phyloP scores from a whole-genome alignment of 2,888 invertebrate genomes.

The Molorchus minor region DNA sequence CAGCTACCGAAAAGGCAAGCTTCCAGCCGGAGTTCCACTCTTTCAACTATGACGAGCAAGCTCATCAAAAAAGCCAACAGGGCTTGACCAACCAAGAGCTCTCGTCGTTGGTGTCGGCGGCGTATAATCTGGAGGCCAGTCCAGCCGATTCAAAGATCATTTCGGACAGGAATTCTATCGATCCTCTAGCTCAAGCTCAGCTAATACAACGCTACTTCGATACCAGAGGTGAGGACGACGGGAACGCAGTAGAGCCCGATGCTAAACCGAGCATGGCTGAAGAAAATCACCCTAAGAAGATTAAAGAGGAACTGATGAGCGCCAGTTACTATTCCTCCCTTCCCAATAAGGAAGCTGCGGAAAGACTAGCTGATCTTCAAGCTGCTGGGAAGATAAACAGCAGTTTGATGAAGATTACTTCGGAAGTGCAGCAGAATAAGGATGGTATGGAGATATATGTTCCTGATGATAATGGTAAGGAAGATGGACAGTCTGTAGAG shows the following conservation, averaged over 20 bases:
- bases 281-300: constrained; percentile 20
- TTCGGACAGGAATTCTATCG: constrained; percentile 29
- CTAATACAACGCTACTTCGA: constrained; percentile 54
- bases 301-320: constrained; percentile 59
- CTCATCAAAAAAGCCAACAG: constrained; percentile 47
- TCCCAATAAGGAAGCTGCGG: constrained; percentile 71
- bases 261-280: constrained; percentile 40
- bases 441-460: constrained; percentile 68
- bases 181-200: constrained; percentile 50
- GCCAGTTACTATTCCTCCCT: constrained; percentile 67
- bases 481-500: constrained; percentile 36
- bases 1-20: constrained; percentile 56
- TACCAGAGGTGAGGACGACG: constrained; percentile 35
- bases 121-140: constrained; percentile 43
- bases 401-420: constrained; percentile 56
- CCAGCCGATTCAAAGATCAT: constrained; percentile 4
- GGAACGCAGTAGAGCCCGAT: constrained; percentile 51
- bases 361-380: constrained; percentile 69
- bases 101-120: constrained; percentile 47
- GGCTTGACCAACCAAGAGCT: constrained; percentile 35
- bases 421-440: constrained; percentile 57
- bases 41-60: constrained; percentile 64
- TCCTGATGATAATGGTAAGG: constrained; percentile 51
- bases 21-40: constrained; percentile 62
- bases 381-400: constrained; percentile 66